These are phyloP conservation scores for Jordanella pulchra DNA, from an alignment of 2,797 vertebrate species.

Conservation along the genomic window DNA sequence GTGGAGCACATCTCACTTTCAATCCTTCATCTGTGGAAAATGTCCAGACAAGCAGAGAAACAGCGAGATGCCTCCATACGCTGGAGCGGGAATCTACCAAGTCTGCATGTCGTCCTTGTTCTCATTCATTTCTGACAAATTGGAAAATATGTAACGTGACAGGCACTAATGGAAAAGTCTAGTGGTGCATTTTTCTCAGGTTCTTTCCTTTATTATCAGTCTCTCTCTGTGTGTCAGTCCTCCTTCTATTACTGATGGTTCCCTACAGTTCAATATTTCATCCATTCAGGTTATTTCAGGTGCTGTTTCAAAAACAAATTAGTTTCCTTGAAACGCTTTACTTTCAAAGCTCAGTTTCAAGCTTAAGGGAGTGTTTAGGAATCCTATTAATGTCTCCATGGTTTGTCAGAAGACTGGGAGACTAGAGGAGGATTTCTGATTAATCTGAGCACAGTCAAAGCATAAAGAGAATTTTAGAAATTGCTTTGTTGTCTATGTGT, in stretches of 20 bases:
- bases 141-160: constrained; percentile 30
- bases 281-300: not conserved
- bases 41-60: constrained; percentile 2
- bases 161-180: constrained; percentile 34
- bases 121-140: constrained; percentile 17
- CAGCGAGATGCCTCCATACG: not conserved
- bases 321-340: not conserved
- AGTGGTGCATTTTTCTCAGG: constrained; percentile 18
- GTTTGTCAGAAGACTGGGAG: not conserved
- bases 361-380: not conserved
- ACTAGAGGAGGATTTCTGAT: not conserved
- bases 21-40: not conserved
- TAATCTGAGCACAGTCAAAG: not conserved
- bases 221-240: not conserved
- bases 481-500: not conserved
- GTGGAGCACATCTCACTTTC: not conserved
- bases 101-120: not conserved
- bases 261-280: not conserved
- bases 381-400: not conserved
- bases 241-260: not conserved
- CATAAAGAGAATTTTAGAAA: not conserved
- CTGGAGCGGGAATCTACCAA: not conserved
- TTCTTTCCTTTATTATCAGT: not conserved
- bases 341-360: not conserved
- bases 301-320: not conserved